A percentile compares a stretch with the other conserved stretches of the same genome.
Conservation (phyloP, 2,797 vertebrate genomes). For the Clarias pachynema region DNA sequence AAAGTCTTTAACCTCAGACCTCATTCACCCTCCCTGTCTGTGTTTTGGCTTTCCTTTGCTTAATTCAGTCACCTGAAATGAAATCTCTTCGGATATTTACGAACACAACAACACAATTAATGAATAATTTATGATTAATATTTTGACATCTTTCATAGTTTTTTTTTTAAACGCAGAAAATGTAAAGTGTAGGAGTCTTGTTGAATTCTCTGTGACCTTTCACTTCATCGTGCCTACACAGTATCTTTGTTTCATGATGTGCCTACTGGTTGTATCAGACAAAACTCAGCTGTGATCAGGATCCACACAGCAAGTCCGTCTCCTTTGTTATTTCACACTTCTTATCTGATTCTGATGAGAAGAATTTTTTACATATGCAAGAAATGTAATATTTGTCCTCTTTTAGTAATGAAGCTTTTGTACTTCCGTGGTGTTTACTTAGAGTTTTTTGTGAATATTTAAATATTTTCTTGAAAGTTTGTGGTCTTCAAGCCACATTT, state of each 20-base stretch:
- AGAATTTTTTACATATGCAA: background rate
- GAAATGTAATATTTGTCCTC: background rate
- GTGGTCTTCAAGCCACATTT: background rate
- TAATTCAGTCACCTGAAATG: background rate
- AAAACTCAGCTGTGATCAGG: constrained; percentile 8
- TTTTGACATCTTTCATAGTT: background rate
- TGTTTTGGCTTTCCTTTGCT: background rate
- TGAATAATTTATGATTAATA: constrained; percentile 12
- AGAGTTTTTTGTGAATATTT: background rate
- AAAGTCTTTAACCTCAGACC: constrained; percentile 14
- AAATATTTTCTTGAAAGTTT: background rate
- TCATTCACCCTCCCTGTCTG: background rate
- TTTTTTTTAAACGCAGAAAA: constrained; percentile 1
- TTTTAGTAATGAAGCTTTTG: background rate
- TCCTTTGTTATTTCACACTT: background rate
- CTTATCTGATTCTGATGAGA: background rate
- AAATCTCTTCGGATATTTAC: background rate
- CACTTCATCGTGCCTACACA: background rate
- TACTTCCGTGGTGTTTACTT: background rate
- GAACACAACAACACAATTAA: constrained; percentile 2
- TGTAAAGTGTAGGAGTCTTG: background rate
- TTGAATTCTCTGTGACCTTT: constrained; percentile 14
- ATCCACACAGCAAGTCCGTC: background rate
- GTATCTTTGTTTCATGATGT: background rate
- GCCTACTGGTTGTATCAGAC: constrained; percentile 12